Evolutionary conservation across 2,888 invertebrate genomes (phyloP).

Genomic region (Petrolisthes cinctipes): DNA sequence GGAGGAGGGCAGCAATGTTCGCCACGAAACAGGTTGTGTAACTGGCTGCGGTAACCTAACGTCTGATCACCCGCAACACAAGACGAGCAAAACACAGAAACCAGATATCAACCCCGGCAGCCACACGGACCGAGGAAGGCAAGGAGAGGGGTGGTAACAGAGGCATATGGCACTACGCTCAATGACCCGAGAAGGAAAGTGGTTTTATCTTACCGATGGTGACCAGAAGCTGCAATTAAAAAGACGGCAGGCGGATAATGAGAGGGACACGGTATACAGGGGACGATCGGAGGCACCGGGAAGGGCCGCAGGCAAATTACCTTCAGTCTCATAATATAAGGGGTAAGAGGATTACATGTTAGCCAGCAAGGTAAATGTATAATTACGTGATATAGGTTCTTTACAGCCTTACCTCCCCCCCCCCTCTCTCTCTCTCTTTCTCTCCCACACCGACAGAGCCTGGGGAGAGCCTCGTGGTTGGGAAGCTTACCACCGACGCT

Average conservation of each 20-base stretch:
- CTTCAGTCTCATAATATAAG: conserved; percentile 34
- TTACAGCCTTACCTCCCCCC: not conserved
- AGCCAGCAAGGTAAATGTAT: conserved; percentile 40
- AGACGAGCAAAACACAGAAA: not conserved
- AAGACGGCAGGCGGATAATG: not conserved
- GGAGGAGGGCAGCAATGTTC: no score
- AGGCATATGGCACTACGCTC: not conserved
- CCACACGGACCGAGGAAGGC: not conserved
- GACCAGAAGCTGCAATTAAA: not conserved
- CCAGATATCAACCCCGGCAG: not conserved
- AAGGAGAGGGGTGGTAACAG: not conserved
- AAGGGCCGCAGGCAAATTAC: conserved; percentile 11
- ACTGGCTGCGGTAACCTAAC: no score
- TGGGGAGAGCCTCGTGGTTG: no score
- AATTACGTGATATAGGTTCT: conserved; percentile 43
- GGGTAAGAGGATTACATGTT: conserved; percentile 35
- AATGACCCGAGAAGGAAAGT: not conserved
- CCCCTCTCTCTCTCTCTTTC: conserved; percentile 6
- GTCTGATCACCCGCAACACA: no score
- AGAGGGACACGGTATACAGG: conserved; percentile 9
- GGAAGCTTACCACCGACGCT: no score
- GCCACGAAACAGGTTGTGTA: no score
- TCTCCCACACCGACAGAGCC: not conserved
- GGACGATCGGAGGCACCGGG: conserved; percentile 9
- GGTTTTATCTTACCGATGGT: conserved; percentile 16